These are phyloP conservation scores for Agrilus biguttatus DNA, from an alignment of 2,888 invertebrate species.

Conservation along the genomic window DNA sequence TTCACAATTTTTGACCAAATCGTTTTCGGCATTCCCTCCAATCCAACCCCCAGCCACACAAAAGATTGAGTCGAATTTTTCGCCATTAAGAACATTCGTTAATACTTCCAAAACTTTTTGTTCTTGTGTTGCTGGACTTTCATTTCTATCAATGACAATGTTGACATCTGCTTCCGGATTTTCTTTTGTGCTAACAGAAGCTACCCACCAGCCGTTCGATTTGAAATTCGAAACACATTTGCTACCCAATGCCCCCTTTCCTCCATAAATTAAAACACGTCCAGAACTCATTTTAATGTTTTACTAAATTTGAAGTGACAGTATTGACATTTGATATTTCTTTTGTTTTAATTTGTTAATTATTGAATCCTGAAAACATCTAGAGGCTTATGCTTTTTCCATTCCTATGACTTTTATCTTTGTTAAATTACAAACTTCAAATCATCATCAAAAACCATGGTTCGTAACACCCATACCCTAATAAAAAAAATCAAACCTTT, in stretches of 20 bases:
- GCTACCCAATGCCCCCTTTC: conserved; percentile 79
- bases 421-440: no score
- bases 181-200: conserved; percentile 29
- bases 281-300: conserved; percentile 22
- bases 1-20: conserved; percentile 74
- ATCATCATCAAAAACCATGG: no score
- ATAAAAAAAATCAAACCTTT: no score
- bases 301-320: background rate
- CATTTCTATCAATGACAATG: conserved; percentile 61
- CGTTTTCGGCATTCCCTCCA: conserved; percentile 75
- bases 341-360: background rate
- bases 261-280: conserved; percentile 77
- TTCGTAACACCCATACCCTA: no score
- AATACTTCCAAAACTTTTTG: conserved; percentile 48
- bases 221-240: conserved; percentile 63
- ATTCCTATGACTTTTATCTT: no score
- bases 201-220: conserved; percentile 8
- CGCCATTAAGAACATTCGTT: conserved; percentile 45
- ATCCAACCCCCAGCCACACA: conserved; percentile 97
- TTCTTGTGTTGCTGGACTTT: conserved; percentile 61
- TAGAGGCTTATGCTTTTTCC: no score
- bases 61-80: conserved; percentile 79
- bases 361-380: background rate
- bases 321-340: background rate
- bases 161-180: conserved; percentile 56